Conservation (phyloP, 2,888 invertebrate genomes). For the Ecliptopera silaceata region DNA sequence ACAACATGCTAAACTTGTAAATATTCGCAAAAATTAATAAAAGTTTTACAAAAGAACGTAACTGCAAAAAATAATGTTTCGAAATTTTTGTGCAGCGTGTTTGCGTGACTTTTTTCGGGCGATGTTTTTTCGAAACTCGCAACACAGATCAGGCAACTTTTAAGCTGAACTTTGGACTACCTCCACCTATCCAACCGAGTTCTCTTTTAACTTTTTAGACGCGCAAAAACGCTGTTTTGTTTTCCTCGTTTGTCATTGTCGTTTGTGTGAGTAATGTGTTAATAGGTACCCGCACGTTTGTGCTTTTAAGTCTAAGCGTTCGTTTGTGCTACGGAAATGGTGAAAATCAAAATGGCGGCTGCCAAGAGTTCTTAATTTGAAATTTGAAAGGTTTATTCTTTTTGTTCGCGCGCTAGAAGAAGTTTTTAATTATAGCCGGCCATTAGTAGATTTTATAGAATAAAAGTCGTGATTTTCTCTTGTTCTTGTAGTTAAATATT, state of each 20-base stretch:
- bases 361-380: constrained; percentile 39
- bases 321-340: constrained; percentile 46
- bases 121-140: constrained; percentile 27
- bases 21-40: background rate
- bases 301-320: constrained; percentile 54
- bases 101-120: constrained; percentile 22
- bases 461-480: background rate
- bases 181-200: constrained; percentile 46
- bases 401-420: constrained; percentile 32
- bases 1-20: background rate
- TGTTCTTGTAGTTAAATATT: background rate
- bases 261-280: constrained; percentile 59
- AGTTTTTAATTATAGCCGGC: constrained; percentile 25
- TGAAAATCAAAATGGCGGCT: constrained; percentile 50
- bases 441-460: constrained; percentile 22
- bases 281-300: constrained; percentile 54
- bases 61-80: constrained; percentile 9
- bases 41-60: background rate
- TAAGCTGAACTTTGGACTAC: constrained; percentile 50
- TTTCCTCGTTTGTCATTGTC: constrained; percentile 57
- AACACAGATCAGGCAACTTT: constrained; percentile 46
- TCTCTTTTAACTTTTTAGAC: constrained; percentile 48
- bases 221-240: constrained; percentile 48
- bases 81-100: constrained; percentile 20
- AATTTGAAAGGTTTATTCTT: constrained; percentile 29